Evolutionary conservation across 2,888 invertebrate species (phyloP).

Genomic region (Augiades crinisus): DNA sequence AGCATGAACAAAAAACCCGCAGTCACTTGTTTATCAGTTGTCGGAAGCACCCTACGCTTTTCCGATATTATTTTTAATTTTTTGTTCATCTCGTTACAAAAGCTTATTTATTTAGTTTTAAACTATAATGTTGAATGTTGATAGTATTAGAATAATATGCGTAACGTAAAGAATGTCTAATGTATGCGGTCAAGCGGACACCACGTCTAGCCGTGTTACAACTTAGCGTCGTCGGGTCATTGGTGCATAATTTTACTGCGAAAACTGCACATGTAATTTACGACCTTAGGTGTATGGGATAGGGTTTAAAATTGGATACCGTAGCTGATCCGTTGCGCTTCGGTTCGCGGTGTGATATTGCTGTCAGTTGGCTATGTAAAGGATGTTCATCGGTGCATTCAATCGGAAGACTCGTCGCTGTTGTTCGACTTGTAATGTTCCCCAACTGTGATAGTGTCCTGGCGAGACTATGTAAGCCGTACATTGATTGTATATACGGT

Average conservation of each 20-base stretch:
- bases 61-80: too few species aligned
- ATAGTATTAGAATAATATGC: conserved; percentile 1
- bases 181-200: conserved; percentile 3
- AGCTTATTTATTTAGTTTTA: too few species aligned
- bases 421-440: conserved; percentile 16
- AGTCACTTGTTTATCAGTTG: too few species aligned
- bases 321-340: neutral
- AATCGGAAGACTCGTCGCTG: conserved; percentile 25
- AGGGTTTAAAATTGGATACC: conserved; percentile 1
- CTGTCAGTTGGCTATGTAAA: conserved; percentile 26
- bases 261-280: neutral
- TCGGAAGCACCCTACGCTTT: too few species aligned
- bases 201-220: conserved; percentile 16
- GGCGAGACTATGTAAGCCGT: neutral
- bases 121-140: too few species aligned
- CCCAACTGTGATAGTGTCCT: conserved; percentile 6
- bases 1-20: too few species aligned
- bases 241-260: conserved; percentile 18
- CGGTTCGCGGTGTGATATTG: conserved; percentile 20
- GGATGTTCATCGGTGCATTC: conserved; percentile 29
- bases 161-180: conserved; percentile 13
- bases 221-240: conserved; percentile 11
- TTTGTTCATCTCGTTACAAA: too few species aligned
- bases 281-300: neutral
- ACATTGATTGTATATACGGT: neutral